Evolutionary conservation across 2,888 invertebrate genomes (phyloP), one percentile per base, ranked within the genome.

Genomic region (Pogonocherus hispidulus): DNA sequence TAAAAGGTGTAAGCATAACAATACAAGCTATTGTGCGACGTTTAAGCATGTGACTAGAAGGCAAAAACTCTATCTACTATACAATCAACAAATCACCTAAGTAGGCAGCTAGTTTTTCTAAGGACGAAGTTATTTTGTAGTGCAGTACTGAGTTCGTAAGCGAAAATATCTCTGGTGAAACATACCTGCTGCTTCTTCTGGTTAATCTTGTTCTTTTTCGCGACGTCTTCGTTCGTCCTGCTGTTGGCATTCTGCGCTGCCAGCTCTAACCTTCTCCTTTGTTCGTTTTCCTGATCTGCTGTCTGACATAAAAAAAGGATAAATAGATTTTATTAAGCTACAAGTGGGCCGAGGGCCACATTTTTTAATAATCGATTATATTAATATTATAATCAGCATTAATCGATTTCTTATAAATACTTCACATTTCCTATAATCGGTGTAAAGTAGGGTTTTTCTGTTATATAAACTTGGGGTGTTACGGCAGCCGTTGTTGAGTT

Each of bases 201-300:
- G 87, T 92, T 92, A 62, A 94, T 86, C 87, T 94, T 94, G 78
- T 92, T 92, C 81, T 92, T 89, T 83, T 92, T 89, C 55, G 89
- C 88, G 1, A 92, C 92, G 85, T 94, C 93, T 76, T 91, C 91
- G 70, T 90, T 90, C 72, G 90, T 89, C 80, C 91, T 91, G 62
- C 90, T 89, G 74, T 88, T 88, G 62, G 92, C 92, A 78, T 91
- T 89, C 60, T 89, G 88, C 19, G 95, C 94, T 18, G 95, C 95
- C 77, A 91, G 90, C 86, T 96, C 96, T 74, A 97, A 87, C 79
- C 96, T 90, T 76, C 94, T 91, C 76, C 97, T 90, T 84, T 96
- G 95, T 84, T 97, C 98, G 86, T 98, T 97, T 84, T 98, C 98
- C 80, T 93, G 90, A 87, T 97, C 95, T 79, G 96, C 93, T 89